Evolutionary conservation across 1,140 invertebrate genomes (phyloP), one percentile per base, ranked within the genome.

Genomic region (Adoxophyes honmai): DNA sequence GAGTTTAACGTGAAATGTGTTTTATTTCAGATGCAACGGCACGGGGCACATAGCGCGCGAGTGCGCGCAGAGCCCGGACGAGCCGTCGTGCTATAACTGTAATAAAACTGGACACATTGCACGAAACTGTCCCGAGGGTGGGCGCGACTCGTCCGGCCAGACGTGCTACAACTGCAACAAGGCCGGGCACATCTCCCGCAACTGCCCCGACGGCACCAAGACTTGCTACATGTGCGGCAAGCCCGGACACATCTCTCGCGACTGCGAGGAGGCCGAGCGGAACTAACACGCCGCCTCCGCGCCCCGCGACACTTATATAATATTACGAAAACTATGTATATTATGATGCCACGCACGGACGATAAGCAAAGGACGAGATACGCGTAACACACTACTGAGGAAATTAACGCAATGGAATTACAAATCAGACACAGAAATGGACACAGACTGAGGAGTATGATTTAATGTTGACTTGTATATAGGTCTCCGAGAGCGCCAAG

Each of bases 141-240:
- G 92, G 21, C 89, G 90, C 59, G 91, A 91, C 64, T 79, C 79
- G 59, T 90, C 87, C 57, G 84, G 81, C 65, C 90, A 95, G 77
- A 93, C 92, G 42, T 98, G 96, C 91, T 97, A 96, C 90, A 95
- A 95, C 80, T 98, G 96, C 90, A 96, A 96, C 91, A 95, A 96
- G 88, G 91, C 93, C 52, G 96, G 96, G 48, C 96, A 97, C 88
- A 94, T 97, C 88, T 95, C 95, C 53, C 94, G 96, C 78, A 95
- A 97, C 86, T 98, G 96, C 87, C 95, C 95, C 61, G 93, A 96
- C 75, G 94, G 92, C 71, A 92, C 93, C 64, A 95, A 96, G 90
- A 95, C 93, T 59, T 97, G 96, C 90, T 97, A 97, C 90, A 93
- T 93, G 71, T 97, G 96, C 89, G 94, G 95, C 88, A 96, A 97